These are phyloP conservation scores for Trichosurus vulpecula DNA, from an alignment of 2,797 vertebrate genomes.

Conservation along the genomic window DNA sequence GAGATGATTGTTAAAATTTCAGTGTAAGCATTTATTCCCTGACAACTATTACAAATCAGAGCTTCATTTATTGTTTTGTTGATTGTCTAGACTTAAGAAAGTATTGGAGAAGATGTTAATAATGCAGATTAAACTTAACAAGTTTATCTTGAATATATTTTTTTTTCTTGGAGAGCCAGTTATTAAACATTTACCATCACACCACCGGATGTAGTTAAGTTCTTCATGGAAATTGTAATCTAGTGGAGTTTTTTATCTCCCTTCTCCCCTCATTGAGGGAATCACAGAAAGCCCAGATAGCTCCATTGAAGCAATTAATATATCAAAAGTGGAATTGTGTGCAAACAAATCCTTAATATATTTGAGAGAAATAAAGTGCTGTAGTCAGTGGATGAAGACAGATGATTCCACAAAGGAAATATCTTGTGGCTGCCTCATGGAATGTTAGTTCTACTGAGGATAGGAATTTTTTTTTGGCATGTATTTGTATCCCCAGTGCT, in stretches of 20 bases:
- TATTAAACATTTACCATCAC: not conserved
- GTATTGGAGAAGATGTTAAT: not conserved
- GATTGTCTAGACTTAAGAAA: not conserved
- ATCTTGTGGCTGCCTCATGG: not conserved
- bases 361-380: not conserved
- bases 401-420: not conserved
- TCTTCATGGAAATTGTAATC: not conserved
- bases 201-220: not conserved
- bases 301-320: not conserved
- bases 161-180: not conserved
- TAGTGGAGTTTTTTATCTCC: not conserved
- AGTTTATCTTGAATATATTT: not conserved
- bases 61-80: not conserved
- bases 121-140: not conserved
- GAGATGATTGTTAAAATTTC: not conserved
- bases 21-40: not conserved
- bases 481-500: not conserved
- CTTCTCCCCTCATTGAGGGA: not conserved
- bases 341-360: not conserved
- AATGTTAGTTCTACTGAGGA: not conserved
- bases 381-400: not conserved
- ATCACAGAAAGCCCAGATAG: not conserved
- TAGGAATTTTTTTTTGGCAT: not conserved
- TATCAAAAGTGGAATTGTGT: not conserved
- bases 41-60: not conserved